A percentile compares a stretch with the other conserved stretches of the same genome.
Evolutionary conservation across 1,140 invertebrate genomes (phyloP).

Genomic region (Tribolium castaneum): DNA sequence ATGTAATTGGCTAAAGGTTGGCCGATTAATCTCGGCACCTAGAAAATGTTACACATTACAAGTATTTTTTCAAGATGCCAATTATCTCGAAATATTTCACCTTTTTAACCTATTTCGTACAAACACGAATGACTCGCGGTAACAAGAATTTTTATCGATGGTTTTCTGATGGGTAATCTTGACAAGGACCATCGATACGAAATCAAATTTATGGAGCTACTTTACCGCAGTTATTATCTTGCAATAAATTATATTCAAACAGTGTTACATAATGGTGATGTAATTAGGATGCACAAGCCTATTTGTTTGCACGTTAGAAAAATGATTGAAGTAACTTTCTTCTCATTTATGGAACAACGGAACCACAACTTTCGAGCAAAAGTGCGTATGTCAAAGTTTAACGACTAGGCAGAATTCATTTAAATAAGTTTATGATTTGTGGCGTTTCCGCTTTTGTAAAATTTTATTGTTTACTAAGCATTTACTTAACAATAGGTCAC

Average conservation of each 20-base stretch:
- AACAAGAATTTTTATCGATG: not conserved
- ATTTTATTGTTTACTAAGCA: not conserved
- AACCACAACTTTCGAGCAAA: constrained; percentile 4
- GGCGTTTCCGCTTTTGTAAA: not conserved
- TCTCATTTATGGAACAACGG: not conserved
- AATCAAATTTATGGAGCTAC: not conserved
- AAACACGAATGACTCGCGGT: not conserved
- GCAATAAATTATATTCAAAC: not conserved
- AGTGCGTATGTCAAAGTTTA: constrained; percentile 1
- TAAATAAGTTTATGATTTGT: constrained; percentile 11
- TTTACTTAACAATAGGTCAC: constrained; percentile 16
- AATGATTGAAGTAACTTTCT: constrained; percentile 7
- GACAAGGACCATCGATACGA: not conserved
- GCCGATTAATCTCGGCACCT: not conserved
- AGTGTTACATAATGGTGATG: not conserved
- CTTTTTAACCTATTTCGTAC: not conserved
- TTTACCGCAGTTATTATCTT: not conserved
- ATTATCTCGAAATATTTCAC: not conserved
- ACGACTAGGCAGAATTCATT: not conserved
- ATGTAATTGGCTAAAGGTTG: not conserved
- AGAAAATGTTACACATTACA: not conserved
- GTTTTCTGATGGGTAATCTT: not conserved
- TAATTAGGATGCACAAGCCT: not conserved
- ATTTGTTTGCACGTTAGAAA: constrained; percentile 3
- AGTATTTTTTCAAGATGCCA: not conserved